Evolutionary conservation across 2,888 invertebrate species (phyloP), one percentile per base, ranked within the genome.

Genomic region (Pharmacophagus antenor): DNA sequence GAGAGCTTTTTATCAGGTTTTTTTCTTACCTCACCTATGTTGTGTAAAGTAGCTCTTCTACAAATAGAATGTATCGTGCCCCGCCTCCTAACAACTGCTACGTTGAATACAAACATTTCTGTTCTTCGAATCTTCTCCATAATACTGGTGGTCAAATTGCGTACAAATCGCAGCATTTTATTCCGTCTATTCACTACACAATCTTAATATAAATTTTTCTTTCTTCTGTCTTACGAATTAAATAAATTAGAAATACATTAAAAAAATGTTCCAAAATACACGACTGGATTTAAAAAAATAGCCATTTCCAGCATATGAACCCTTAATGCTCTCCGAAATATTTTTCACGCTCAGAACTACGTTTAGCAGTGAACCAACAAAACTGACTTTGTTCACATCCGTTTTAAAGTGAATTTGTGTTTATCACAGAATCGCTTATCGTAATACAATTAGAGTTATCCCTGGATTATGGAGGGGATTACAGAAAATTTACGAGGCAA

Each of bases 11-110:
- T 22, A 23, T 37, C 47, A 17, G 53, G n/a, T n/a, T n/a, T n/a
- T n/a, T n/a, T 23, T 48, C 85, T 85, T 76, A 89, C 89, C 88
- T 85, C 85, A 27, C 77, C 76, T 61, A 88, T 72, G 15, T 85
- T 85, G 65, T 88, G 85, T 58, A 88, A 75, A 7, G 87, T 85
- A 15, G 76, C 75, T 50, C 85, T 78, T 63, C 87, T 78, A 62
- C 79, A 79, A 61, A 82, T 75, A 0, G 87, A 83, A 69, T 84
- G 82, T 63, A 87, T 73, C 52, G 83, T 80, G 44, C 74, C 75
- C 10, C 61, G 51, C 58, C 85, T 73, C 63, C 82, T 75, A 54
- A 72, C 74, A 53, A 82, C 60, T n/a, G 76, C 75, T 55, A 79
- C 70, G 58, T 81, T 83, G 59, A 87, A 78, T 60, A 82, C 63